Conservation (phyloP, 2,797 vertebrate genomes). For the Xyrichtys novacula region DNA sequence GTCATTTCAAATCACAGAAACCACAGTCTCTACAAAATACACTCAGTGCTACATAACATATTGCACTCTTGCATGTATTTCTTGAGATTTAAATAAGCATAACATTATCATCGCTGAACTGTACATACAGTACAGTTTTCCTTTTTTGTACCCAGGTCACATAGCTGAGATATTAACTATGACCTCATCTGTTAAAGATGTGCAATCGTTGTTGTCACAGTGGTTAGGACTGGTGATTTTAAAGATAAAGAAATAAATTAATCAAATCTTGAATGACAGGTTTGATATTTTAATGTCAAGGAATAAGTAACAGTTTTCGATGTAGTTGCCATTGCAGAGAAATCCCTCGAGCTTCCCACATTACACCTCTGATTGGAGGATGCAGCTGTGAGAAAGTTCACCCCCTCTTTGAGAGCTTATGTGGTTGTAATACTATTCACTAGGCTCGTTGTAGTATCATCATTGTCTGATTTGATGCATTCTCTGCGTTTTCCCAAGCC, state of each 20-base stretch:
- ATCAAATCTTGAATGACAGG: background rate
- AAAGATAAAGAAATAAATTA: background rate
- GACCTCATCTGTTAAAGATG: slow-evolving; percentile 9
- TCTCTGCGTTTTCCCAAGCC: slow-evolving; percentile 11
- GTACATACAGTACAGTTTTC: slow-evolving; percentile 35
- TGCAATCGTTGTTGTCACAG: slow-evolving; percentile 15
- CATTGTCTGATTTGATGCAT: slow-evolving; percentile 19
- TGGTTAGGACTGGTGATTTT: background rate
- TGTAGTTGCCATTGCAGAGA: background rate
- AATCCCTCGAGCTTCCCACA: background rate
- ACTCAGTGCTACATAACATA: slow-evolving; percentile 1
- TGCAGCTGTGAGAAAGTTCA: slow-evolving; percentile 3
- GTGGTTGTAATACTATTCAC: slow-evolving; percentile 6
- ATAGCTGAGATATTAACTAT: slow-evolving; percentile 46
- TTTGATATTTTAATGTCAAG: background rate
- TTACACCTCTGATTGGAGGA: background rate
- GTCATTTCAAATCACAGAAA: slow-evolving; percentile 33
- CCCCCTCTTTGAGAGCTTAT: background rate
- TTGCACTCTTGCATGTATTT: slow-evolving; percentile 27
- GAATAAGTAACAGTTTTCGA: background rate
- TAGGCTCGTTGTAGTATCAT: slow-evolving; percentile 3
- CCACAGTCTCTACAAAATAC: slow-evolving; percentile 17
- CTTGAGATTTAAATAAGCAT: slow-evolving; percentile 28
- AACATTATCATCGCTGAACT: slow-evolving; percentile 36
- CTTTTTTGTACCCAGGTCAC: slow-evolving; percentile 38